Evolutionary conservation across 2,888 invertebrate species (phyloP).

Genomic region (Busseola fusca): DNA sequence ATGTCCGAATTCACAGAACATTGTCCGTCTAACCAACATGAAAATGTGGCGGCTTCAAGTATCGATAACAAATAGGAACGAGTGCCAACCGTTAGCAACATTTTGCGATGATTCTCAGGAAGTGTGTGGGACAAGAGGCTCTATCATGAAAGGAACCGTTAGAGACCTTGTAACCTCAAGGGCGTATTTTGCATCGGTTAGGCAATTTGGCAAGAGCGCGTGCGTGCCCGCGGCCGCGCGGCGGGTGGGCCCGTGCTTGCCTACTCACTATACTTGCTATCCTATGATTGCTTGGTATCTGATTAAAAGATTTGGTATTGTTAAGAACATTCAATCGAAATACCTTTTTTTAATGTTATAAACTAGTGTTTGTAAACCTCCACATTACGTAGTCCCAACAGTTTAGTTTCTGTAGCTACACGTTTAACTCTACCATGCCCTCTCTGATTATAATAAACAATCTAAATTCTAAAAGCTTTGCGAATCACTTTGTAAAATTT

Average conservation of each 20-base stretch:
- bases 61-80: background rate
- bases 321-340: conserved; percentile 49
- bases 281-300: conserved; percentile 73
- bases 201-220: conserved; percentile 76
- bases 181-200: conserved; percentile 64
- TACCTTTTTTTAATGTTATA: too few species aligned
- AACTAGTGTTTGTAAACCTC: too few species aligned
- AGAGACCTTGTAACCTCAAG: conserved; percentile 53
- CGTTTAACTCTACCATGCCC: conserved; percentile 11
- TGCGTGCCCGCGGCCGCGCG: conserved; percentile 79
- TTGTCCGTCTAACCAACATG: conserved; percentile 7
- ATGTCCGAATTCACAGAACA: conserved; percentile 27
- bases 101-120: conserved; percentile 37
- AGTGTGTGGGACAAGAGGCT: conserved; percentile 62
- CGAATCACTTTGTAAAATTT: conserved; percentile 44
- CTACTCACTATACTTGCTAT: conserved; percentile 74
- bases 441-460: conserved; percentile 42
- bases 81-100: conserved; percentile 18
- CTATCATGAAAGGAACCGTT: conserved; percentile 74
- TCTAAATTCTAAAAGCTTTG: conserved; percentile 39
- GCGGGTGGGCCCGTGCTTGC: conserved; percentile 80
- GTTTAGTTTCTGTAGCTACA: conserved; percentile 27
- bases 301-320: conserved; percentile 67
- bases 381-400: conserved; percentile 11
- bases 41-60: conserved; percentile 6